These are phyloP conservation scores for Meliscaeva auricollis DNA, from an alignment of 2,888 invertebrate species.

Conservation along the genomic window DNA sequence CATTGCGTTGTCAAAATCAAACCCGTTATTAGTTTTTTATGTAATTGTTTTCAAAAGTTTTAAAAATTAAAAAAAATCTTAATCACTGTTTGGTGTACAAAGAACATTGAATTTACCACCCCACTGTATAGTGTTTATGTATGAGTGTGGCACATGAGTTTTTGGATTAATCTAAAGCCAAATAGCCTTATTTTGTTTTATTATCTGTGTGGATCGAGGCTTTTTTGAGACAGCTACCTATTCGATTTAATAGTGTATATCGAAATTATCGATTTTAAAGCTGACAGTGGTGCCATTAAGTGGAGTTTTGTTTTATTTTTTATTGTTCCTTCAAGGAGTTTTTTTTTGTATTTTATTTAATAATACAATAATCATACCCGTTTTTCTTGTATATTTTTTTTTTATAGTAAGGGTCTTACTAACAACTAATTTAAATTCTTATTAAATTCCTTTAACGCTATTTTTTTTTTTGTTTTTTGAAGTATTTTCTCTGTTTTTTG, in stretches of 20 bases:
- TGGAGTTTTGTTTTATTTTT: constrained; percentile 15
- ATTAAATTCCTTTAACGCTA: constrained; percentile 63
- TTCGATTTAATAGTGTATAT: too few relatives aligned
- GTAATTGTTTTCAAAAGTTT: neutral
- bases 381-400: constrained; percentile 24
- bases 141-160: too few relatives aligned
- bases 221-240: too few relatives aligned
- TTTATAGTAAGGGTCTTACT: constrained; percentile 22
- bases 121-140: neutral
- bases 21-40: constrained; percentile 12
- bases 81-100: constrained; percentile 33
- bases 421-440: constrained; percentile 37
- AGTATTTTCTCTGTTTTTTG: too few relatives aligned
- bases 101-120: constrained; percentile 9
- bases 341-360: neutral
- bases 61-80: constrained; percentile 23
- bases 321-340: neutral
- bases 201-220: too few relatives aligned
- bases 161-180: too few relatives aligned
- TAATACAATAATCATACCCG: constrained; percentile 52
- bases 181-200: too few relatives aligned
- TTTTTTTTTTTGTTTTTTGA: constrained; percentile 18
- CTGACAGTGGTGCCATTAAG: constrained; percentile 33
- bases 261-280: too few relatives aligned
- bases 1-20: constrained; percentile 56